Evolutionary conservation across 2,797 vertebrate species (phyloP).

Genomic region (Anisognathus igniventris): DNA sequence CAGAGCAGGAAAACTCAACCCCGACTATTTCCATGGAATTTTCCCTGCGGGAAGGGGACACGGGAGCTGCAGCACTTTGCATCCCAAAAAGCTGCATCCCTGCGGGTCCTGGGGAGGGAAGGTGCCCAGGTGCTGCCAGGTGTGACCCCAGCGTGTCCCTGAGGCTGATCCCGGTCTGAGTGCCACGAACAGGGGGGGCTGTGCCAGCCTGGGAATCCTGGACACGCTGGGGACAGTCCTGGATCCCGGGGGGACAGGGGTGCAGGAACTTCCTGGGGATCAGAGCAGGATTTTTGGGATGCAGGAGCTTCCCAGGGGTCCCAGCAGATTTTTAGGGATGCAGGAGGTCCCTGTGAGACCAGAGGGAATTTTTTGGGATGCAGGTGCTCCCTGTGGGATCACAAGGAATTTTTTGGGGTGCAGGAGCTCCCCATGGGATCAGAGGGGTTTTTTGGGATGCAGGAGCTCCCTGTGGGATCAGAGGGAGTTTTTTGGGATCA

Average conservation of each 20-base stretch:
- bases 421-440: background rate
- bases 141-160: background rate
- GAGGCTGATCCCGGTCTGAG: background rate
- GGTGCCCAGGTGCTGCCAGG: fast-evolving
- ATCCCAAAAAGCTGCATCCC: too few relatives aligned
- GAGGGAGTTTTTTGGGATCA: fast-evolving
- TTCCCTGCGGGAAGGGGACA: background rate
- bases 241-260: background rate
- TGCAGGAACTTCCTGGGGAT: too few relatives aligned
- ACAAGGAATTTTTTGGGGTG: background rate
- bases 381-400: too few relatives aligned
- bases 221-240: fast-evolving
- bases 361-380: background rate
- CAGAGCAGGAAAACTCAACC: fast-evolving
- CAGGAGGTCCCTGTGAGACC: too few relatives aligned
- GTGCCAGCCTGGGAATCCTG: background rate
- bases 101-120: background rate
- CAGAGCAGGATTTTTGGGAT: too few relatives aligned
- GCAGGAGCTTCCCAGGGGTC: background rate
- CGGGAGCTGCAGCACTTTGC: background rate
- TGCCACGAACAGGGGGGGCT: fast-evolving
- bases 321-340: background rate
- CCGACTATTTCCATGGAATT: background rate
- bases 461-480: fast-evolving
- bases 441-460: too few relatives aligned